phyloP scores from a whole-genome alignment of 2,113 vertebrate genomes.

The Potamarius usumacintae region DNA sequence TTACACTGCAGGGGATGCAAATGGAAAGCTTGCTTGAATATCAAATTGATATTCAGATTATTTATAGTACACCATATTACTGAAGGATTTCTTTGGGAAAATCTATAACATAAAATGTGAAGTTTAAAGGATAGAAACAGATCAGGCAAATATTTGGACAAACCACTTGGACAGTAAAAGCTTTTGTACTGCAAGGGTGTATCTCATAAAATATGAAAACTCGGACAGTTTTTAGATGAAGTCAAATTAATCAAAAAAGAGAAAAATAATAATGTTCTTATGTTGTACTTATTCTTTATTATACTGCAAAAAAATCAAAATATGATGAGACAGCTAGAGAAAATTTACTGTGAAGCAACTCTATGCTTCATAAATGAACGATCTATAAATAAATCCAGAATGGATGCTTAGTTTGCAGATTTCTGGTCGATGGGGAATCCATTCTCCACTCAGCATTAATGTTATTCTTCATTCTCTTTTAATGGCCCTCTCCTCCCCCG shows the following conservation, averaged over 20 bases:
- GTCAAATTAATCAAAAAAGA: background rate
- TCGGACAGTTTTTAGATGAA: background rate
- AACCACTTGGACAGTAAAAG: background rate
- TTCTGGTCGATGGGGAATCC: constrained; percentile 26
- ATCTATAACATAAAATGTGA: background rate
- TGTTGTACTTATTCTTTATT: background rate
- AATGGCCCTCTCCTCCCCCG: background rate
- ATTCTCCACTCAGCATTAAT: constrained; percentile 33
- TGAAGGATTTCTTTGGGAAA: background rate
- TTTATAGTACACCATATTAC: constrained; percentile 20
- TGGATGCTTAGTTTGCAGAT: constrained; percentile 21
- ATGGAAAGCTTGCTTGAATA: constrained; percentile 22
- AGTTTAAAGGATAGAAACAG: background rate
- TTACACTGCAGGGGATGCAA: constrained; percentile 22
- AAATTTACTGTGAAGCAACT: constrained; percentile 21
- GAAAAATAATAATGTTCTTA: background rate
- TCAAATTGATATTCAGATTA: constrained; percentile 42
- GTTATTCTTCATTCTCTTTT: constrained; percentile 36
- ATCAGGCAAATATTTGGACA: background rate
- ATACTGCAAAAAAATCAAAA: constrained; percentile 3
- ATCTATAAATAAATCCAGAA: constrained; percentile 46
- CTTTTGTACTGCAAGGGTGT: background rate
- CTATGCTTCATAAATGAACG: constrained; percentile 15
- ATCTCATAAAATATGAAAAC: background rate
- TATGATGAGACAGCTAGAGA: constrained; percentile 1